These are phyloP conservation scores for Ceramica pisi DNA, from an alignment of 2,888 invertebrate species.

Conservation along the genomic window DNA sequence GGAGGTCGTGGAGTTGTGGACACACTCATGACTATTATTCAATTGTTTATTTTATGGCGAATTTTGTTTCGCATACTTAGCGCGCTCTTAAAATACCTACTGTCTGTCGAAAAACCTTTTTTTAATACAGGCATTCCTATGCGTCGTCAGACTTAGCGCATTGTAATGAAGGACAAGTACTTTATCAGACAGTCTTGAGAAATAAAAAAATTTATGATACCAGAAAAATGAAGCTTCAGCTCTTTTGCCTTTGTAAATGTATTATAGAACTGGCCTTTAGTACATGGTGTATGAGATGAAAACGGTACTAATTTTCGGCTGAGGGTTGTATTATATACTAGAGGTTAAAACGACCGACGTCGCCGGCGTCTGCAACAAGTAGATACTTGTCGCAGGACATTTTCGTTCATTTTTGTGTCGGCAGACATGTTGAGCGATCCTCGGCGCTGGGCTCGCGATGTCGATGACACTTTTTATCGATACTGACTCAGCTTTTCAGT, in stretches of 20 bases:
- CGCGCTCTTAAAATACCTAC: background rate
- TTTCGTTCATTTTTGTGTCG: conserved; percentile 1
- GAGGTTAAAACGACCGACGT: background rate
- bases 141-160: background rate
- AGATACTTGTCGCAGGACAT: conserved; percentile 10
- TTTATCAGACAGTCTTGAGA: background rate
- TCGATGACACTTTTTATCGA: background rate
- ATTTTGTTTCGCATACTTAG: background rate
- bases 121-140: background rate
- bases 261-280: background rate
- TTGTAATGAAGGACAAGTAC: conserved; percentile 7
- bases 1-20: too few relatives aligned
- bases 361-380: conserved; percentile 11
- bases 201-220: conserved; percentile 1
- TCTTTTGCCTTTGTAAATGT: too few relatives aligned
- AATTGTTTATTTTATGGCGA: background rate
- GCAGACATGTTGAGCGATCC: background rate
- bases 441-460: background rate
- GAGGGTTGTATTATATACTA: background rate
- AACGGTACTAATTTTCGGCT: background rate
- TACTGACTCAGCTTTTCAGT: background rate
- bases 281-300: background rate
- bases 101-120: background rate
- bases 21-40: too few relatives aligned
- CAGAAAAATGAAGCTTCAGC: background rate